These are phyloP conservation scores for Drosophila rhopaloa DNA, from an alignment of 1,140 invertebrate genomes.

Conservation along the genomic window DNA sequence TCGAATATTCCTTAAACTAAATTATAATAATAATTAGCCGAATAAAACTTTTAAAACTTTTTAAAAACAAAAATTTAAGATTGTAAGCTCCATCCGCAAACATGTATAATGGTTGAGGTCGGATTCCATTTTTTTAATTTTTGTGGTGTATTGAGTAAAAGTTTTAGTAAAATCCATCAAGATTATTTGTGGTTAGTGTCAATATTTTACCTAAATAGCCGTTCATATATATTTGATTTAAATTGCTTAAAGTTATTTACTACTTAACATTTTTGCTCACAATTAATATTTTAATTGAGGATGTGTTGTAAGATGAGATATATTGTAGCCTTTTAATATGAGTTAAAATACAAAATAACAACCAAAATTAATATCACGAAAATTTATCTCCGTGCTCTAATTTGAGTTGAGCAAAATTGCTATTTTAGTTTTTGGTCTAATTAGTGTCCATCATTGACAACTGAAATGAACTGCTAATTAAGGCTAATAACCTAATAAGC, in stretches of 20 bases:
- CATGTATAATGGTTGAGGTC: no score
- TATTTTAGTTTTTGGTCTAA: slow-evolving; percentile 45
- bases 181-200: no score
- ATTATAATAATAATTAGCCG: no score
- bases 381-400: slow-evolving; percentile 2
- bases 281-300: background rate
- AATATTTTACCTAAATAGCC: no score
- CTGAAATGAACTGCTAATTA: slow-evolving; percentile 45
- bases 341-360: background rate
- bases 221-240: background rate
- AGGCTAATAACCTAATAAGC: slow-evolving; percentile 41
- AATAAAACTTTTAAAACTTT: no score
- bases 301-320: background rate
- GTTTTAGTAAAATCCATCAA: no score
- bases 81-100: no score
- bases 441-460: slow-evolving; percentile 35
- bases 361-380: slow-evolving; percentile 12
- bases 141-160: no score
- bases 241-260: background rate
- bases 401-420: slow-evolving; percentile 22
- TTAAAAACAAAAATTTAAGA: no score
- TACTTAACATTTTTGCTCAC: background rate
- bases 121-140: no score
- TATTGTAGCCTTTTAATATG: background rate
- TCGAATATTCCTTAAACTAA: no score